These are phyloP conservation scores for Castor canadensis DNA, from an alignment of 2,113 vertebrate genomes.

Conservation along the genomic window DNA sequence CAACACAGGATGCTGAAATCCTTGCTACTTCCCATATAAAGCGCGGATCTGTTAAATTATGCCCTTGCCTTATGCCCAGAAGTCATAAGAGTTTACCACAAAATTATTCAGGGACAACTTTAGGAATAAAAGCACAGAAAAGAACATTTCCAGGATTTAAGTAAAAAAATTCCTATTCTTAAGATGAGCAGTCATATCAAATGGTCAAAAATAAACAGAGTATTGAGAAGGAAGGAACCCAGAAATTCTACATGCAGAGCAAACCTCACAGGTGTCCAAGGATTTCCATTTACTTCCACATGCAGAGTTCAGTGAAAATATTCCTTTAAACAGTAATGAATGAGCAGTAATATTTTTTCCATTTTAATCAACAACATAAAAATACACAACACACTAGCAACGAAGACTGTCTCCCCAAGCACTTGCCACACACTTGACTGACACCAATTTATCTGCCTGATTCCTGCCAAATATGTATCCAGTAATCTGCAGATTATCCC, in stretches of 20 bases:
- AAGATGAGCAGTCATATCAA: not conserved
- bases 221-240: not conserved
- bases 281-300: not conserved
- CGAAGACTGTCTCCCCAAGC: not conserved
- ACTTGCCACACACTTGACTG: not conserved
- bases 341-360: not conserved
- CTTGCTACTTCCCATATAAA: not conserved
- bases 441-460: not conserved
- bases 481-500: constrained; percentile 54
- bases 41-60: not conserved
- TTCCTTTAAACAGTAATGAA: not conserved
- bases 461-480: constrained; percentile 28
- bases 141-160: not conserved
- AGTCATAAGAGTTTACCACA: not conserved
- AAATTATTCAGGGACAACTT: not conserved
- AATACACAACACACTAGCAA: not conserved
- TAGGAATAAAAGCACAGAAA: not conserved
- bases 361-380: not conserved
- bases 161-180: not conserved
- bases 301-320: not conserved
- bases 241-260: not conserved
- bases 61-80: no score
- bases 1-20: not conserved
- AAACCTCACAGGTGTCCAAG: not conserved
- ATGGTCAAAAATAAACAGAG: not conserved